Conservation (phyloP, 2,113 vertebrate species). For the Oncorhynchus tshawytscha region DNA sequence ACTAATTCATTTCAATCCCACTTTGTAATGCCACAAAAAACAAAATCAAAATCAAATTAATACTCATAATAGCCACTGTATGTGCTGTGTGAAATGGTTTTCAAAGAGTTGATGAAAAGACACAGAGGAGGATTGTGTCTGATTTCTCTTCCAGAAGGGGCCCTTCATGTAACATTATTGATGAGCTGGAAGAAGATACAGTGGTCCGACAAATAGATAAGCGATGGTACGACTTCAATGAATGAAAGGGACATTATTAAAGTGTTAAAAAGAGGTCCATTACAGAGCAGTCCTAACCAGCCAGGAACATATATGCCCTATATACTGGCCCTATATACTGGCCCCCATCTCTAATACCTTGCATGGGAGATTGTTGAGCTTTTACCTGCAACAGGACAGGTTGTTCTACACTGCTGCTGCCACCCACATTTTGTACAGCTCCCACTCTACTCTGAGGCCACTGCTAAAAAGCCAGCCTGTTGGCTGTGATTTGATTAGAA, state of each 20-base stretch:
- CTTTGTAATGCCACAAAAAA: no score
- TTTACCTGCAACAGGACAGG: not conserved
- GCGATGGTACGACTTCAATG: not conserved
- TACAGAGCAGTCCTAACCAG: not conserved
- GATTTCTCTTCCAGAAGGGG: not conserved
- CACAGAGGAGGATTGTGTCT: no score
- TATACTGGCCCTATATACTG: no score
- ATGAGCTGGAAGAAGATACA: not conserved
- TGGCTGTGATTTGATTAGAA: conserved; percentile 73
- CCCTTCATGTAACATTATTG: not conserved
- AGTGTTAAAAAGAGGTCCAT: not conserved
- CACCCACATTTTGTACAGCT: not conserved
- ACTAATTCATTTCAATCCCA: no score
- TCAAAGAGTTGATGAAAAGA: not conserved
- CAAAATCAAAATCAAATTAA: no score
- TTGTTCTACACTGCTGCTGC: not conserved
- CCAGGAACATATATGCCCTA: not conserved
- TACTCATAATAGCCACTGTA: no score
- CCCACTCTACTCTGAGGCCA: conserved; percentile 12
- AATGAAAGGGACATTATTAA: not conserved
- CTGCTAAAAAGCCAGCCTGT: conserved; percentile 39
- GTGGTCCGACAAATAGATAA: not conserved
- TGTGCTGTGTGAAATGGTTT: not conserved
- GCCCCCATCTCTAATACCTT: not conserved
- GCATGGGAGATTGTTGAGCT: not conserved